Base-by-base conservation (phyloP, 2,888 invertebrate genomes). In the Phaonia tiefii region DNA sequence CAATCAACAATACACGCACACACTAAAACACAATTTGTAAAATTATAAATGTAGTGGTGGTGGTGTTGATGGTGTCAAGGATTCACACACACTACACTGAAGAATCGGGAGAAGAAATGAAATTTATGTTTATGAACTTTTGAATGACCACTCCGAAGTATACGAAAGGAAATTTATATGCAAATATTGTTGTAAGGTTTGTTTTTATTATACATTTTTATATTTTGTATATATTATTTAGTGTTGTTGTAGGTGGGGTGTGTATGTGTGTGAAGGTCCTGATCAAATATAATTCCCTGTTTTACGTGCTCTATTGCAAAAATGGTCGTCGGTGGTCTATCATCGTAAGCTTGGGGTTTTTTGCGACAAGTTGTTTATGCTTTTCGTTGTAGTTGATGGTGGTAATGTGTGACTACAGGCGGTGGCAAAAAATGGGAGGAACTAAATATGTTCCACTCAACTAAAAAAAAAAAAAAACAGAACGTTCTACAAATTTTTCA, bases 61-160 rank as follows among this genome's bases (percentile, higher is more conserved):
- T n/a, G n/a, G n/a, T n/a, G n/a, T n/a, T n/a, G n/a, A n/a, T n/a
- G n/a, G n/a, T n/a, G n/a, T n/a, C 31, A 31, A 31, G 31, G 31
- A 31, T 3, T 5, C 31, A 31, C 49, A 49, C 5, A 49, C n/a
- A 51, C 51, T 3, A 51, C 72, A 46, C 63, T 65, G 65, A 31
- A 66, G 42, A 25, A 20, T 44, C 44, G 39, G 67, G 22, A 67
- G 13, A 65, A 72, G 63, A 75, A 79, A 71, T 76, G 37, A 76
- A 82, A 82, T 82, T 79, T 82, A 79, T 82, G 65, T 76, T 78
- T 76, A 79, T 79, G 66, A 74, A 79, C 75, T 76, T 71, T 76
- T 51, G 70, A 79, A 79, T 82, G 79, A 74, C 76, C 82, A 75
- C 75, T 72, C 49, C 60, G 65, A 74, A 63, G 63, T 25, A 65